Conservation (phyloP, 2,113 vertebrate genomes). For the Jaculus jaculus region DNA sequence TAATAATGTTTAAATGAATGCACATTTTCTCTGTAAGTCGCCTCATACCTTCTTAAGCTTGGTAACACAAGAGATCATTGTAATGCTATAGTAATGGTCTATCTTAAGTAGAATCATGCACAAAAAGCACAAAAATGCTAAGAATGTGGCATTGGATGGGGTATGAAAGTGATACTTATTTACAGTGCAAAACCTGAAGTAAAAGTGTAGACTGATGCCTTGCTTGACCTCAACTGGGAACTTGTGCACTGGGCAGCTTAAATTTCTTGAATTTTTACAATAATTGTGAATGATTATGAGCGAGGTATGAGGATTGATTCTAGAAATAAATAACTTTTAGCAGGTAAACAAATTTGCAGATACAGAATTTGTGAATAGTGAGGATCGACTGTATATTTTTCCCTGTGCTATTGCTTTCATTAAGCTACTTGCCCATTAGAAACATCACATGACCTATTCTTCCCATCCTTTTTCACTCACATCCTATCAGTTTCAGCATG, state of each 20-base stretch:
- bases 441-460: background rate
- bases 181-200: conserved; percentile 30
- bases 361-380: background rate
- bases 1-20: background rate
- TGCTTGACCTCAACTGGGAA: conserved; percentile 13
- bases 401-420: background rate
- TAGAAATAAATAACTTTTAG: conserved; percentile 25
- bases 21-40: background rate
- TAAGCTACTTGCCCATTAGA: background rate
- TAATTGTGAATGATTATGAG: background rate
- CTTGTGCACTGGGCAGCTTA: background rate
- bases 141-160: conserved; percentile 10
- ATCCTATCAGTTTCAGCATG: background rate
- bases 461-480: background rate
- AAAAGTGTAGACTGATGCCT: background rate
- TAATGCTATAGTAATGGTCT: background rate
- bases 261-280: background rate
- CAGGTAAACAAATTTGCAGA: background rate
- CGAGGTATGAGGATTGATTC: background rate
- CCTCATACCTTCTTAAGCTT: background rate
- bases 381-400: background rate
- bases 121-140: conserved; percentile 29
- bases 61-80: background rate
- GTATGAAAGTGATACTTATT: conserved; percentile 28
- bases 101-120: conserved; percentile 30